These are phyloP conservation scores for Drosophila bocki DNA, from an alignment of 1,140 invertebrate genomes.

Conservation along the genomic window DNA sequence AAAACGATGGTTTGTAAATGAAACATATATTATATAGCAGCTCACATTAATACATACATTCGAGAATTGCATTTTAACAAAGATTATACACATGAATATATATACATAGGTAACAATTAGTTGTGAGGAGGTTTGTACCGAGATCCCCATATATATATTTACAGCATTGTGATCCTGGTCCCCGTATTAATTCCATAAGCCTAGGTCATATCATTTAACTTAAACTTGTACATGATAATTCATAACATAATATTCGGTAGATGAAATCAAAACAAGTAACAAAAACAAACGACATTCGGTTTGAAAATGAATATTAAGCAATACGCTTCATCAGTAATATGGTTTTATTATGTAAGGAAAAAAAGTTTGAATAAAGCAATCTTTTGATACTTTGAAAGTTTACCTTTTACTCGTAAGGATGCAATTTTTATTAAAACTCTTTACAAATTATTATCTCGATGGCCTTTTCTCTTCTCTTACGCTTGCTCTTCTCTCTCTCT, in stretches of 20 bases:
- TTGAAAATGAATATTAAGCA: constrained; percentile 26
- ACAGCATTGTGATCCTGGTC: constrained; percentile 47
- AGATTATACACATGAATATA: constrained; percentile 28
- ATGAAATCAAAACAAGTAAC: constrained; percentile 12
- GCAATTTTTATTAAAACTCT: background rate
- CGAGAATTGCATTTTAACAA: constrained; percentile 43
- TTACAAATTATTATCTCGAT: background rate
- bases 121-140: constrained; percentile 31
- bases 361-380: constrained; percentile 44
- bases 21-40: constrained; percentile 31
- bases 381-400: constrained; percentile 45
- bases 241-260: constrained; percentile 19
- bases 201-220: constrained; percentile 37
- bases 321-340: constrained; percentile 38
- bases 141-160: constrained; percentile 36
- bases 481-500: constrained; percentile 2
- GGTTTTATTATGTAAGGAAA: constrained; percentile 42
- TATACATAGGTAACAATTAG: constrained; percentile 8
- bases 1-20: constrained; percentile 78
- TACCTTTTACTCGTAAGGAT: constrained; percentile 27
- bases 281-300: constrained; percentile 11
- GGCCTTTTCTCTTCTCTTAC: constrained; percentile 6
- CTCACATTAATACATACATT: constrained; percentile 39
- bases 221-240: constrained; percentile 24
- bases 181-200: constrained; percentile 33